Conservation (phyloP, 2,797 vertebrate species). For the Silurus aristotelis region DNA sequence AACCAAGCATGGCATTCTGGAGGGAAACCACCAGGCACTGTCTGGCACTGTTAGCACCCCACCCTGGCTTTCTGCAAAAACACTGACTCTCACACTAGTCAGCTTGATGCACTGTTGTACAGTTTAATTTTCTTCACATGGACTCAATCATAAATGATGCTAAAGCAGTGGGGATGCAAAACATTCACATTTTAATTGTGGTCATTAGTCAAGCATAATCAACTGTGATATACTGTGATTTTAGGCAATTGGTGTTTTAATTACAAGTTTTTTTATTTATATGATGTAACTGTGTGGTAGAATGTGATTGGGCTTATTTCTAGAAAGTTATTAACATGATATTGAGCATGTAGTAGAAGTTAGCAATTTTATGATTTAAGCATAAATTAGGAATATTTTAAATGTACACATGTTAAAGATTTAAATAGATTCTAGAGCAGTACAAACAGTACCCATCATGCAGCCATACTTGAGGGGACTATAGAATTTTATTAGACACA, state of each 20-base stretch:
- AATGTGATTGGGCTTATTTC: background rate
- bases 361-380: background rate
- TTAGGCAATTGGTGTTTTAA: background rate
- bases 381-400: background rate
- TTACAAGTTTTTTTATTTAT: background rate
- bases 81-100: background rate
- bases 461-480: background rate
- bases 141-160: background rate
- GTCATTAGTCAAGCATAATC: slow-evolving; percentile 11
- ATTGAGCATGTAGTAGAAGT: too few species aligned
- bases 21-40: slow-evolving; percentile 40
- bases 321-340: background rate
- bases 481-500: background rate
- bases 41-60: slow-evolving; percentile 45
- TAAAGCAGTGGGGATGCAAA: background rate
- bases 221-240: background rate
- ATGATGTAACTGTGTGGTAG: background rate
- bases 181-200: background rate
- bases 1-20: slow-evolving; percentile 14
- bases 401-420: background rate
- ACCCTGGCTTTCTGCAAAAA: slow-evolving; percentile 22
- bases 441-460: too few species aligned
- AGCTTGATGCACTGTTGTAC: slow-evolving; percentile 2
- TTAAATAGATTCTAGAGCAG: too few species aligned
- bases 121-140: background rate